A percentile compares a stretch with the other conserved stretches of the same genome.
Evolutionary conservation across 2,113 vertebrate genomes (phyloP).

Genomic region (Polypterus bichir): DNA sequence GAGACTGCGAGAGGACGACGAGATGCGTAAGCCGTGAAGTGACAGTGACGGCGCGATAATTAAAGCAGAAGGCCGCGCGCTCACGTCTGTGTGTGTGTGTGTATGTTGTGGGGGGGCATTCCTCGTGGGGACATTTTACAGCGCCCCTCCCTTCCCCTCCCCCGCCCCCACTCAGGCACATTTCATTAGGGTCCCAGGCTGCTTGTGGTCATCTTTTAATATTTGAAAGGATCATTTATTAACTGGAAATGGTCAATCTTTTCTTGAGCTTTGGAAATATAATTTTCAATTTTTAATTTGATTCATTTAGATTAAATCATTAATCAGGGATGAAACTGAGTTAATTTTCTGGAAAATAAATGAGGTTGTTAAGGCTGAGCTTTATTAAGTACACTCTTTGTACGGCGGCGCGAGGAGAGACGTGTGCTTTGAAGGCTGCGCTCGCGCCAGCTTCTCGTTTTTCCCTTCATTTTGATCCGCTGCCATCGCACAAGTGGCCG

Average conservation of each 20-base stretch:
- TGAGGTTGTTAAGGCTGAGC: conserved; percentile 90
- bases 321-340: conserved; percentile 98
- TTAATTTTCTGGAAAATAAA: conserved; percentile 99
- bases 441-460: background rate
- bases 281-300: conserved; percentile 99
- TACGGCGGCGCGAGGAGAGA: conserved; percentile 31
- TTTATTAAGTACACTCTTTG: conserved; percentile 85
- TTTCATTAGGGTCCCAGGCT: conserved; percentile 61
- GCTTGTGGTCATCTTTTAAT: conserved; percentile 81
- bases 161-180: conserved; percentile 44
- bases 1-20: no score
- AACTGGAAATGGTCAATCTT: conserved; percentile 77
- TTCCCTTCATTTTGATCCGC: no score
- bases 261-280: conserved; percentile 96
- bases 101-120: no score
- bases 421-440: background rate
- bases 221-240: conserved; percentile 99
- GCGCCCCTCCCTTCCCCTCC: conserved; percentile 8
- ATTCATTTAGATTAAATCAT: conserved; percentile 99
- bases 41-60: conserved; percentile 34
- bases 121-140: no score
- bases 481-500: no score
- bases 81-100: no score
- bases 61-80: conserved; percentile 31
- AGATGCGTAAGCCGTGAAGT: conserved; percentile 4